Conservation (phyloP, 92 coral and sea anemone genomes). For the Epizoanthus illoricatus region DNA sequence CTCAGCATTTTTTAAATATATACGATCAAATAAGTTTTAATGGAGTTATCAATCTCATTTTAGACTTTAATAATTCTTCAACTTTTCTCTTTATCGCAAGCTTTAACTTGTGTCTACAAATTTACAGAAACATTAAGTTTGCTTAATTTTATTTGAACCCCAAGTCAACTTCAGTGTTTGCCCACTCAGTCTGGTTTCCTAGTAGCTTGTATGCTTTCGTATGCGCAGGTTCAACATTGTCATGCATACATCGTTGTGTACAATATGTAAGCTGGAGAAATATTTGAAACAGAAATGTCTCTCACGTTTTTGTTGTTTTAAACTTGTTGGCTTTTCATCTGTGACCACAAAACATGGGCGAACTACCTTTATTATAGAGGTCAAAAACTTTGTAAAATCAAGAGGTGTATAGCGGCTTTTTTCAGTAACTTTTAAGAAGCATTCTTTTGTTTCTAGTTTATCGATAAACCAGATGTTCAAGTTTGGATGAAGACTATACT, state of each 20-base stretch:
- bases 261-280: too few relatives aligned
- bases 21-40: too few relatives aligned
- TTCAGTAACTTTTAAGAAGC: background rate
- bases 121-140: too few relatives aligned
- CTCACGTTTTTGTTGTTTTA: background rate
- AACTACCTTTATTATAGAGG: background rate
- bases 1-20: too few relatives aligned
- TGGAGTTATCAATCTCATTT: too few relatives aligned
- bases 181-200: background rate
- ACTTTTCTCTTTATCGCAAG: too few relatives aligned
- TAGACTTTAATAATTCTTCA: too few relatives aligned
- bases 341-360: background rate
- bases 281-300: too few relatives aligned
- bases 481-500: background rate
- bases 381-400: background rate
- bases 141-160: background rate
- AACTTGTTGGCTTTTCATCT: constrained; percentile 12
- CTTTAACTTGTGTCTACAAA: too few relatives aligned
- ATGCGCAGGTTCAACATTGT: too few relatives aligned
- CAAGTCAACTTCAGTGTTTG: background rate
- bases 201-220: background rate
- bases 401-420: background rate
- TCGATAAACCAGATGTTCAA: background rate
- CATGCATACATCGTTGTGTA: too few relatives aligned
- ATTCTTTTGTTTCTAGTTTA: background rate